Percentiles rank a stretch among this genome's conserved stretches.
These are phyloP conservation scores for Podiceps cristatus DNA, from an alignment of 2,113 vertebrate genomes.

Conservation along the genomic window DNA sequence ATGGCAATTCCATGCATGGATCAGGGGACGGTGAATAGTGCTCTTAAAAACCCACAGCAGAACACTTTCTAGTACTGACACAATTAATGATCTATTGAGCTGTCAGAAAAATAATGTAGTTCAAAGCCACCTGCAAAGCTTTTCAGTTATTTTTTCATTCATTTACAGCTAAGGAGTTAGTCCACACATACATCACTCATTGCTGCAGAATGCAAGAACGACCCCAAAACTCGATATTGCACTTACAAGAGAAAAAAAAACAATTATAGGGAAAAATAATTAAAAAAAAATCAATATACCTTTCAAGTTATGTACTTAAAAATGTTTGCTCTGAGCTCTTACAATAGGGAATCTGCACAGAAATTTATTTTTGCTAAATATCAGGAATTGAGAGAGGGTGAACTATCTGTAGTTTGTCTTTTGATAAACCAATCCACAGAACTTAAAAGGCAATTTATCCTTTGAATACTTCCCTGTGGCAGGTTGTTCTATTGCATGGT, in stretches of 20 bases:
- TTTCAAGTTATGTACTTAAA: background rate
- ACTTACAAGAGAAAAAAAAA: background rate
- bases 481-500: constrained; percentile 8
- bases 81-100: background rate
- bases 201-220: background rate
- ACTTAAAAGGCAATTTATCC: background rate
- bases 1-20: background rate
- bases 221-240: background rate
- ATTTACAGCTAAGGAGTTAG: background rate
- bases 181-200: background rate
- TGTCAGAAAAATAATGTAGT: background rate
- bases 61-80: background rate
- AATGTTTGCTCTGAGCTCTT: background rate
- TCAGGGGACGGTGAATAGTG: background rate
- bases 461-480: background rate
- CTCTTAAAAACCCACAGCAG: background rate
- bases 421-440: background rate
- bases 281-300: background rate
- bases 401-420: background rate
- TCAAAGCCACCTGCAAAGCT: background rate
- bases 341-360: background rate
- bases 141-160: background rate
- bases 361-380: background rate
- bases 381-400: background rate
- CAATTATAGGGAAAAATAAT: background rate